Percentiles rank a stretch among this genome's conserved stretches.
phyloP scores from a whole-genome alignment of 1,140 invertebrate genomes.

The Coenobita brevimanus region DNA sequence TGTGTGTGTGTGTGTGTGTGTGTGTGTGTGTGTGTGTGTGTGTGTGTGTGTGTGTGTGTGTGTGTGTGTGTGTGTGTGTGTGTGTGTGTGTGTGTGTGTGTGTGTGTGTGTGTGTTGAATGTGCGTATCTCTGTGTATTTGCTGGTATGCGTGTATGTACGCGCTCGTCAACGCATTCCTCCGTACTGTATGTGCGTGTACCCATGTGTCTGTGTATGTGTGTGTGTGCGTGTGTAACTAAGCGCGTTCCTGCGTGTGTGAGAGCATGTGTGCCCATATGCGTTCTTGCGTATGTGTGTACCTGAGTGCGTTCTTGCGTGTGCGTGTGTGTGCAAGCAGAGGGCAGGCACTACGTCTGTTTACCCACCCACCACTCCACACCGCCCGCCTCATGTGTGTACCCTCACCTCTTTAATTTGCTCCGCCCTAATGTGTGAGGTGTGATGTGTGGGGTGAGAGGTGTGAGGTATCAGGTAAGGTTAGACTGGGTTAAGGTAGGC shows the following conservation, averaged over 20 bases:
- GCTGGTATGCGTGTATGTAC: slow-evolving; percentile 12
- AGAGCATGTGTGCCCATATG: neutral
- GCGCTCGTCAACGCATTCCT: no score
- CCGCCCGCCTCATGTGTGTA: no score
- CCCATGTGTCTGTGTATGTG: slow-evolving; percentile 29
- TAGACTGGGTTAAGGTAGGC: no score
- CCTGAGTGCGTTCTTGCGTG: neutral
- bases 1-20: slow-evolving; percentile 15
- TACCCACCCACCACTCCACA: no score
- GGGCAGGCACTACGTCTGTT: no score
- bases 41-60: slow-evolving; percentile 7
- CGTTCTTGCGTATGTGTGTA: neutral
- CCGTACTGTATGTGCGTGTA: no score
- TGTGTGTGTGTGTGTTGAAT: slow-evolving; percentile 26
- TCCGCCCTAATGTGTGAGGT: no score
- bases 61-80: slow-evolving; percentile 8
- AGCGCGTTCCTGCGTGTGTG: neutral
- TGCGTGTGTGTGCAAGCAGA: neutral
- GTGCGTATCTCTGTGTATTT: no score
- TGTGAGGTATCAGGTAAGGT: no score
- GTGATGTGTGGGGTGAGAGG: no score
- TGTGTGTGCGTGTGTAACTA: no score
- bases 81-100: slow-evolving; percentile 27
- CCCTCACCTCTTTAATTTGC: no score
- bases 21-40: slow-evolving; percentile 12